Evolutionary conservation across 2,113 vertebrate genomes (phyloP).

Genomic region (Ictidomys tridecemlineatus): DNA sequence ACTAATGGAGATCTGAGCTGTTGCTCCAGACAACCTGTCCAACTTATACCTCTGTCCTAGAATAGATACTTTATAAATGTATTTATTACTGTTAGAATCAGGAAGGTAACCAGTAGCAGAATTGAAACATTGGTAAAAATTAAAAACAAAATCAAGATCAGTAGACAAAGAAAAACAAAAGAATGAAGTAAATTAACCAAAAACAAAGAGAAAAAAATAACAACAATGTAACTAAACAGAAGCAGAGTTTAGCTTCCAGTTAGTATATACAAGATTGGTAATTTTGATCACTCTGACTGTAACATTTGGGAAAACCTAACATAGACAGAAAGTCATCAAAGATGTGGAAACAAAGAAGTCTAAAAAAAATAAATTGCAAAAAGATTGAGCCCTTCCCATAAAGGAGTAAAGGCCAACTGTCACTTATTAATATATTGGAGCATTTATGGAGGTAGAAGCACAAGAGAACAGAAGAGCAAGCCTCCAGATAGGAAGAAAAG

Average conservation of each 20-base stretch:
- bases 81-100: constrained; percentile 8
- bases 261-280: not conserved
- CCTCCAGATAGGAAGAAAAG: not conserved
- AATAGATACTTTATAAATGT: not conserved
- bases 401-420: not conserved
- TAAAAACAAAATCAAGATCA: not conserved
- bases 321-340: not conserved
- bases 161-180: not conserved
- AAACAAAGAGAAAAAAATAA: not conserved
- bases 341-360: not conserved
- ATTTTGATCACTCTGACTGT: not conserved
- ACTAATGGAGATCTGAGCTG: not conserved
- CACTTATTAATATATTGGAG: not conserved
- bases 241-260: not conserved
- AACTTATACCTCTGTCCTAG: not conserved
- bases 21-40: not conserved
- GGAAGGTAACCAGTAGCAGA: not conserved
- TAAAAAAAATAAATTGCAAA: not conserved
- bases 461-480: not conserved
- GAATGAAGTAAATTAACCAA: not conserved
- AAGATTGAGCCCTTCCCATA: not conserved
- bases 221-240: not conserved
- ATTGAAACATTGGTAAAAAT: not conserved
- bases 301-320: not conserved
- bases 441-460: not conserved